Evolutionary conservation across 2,888 invertebrate genomes (phyloP), one percentile per base, ranked within the genome.

Genomic region (Anagyrus pseudococci): DNA sequence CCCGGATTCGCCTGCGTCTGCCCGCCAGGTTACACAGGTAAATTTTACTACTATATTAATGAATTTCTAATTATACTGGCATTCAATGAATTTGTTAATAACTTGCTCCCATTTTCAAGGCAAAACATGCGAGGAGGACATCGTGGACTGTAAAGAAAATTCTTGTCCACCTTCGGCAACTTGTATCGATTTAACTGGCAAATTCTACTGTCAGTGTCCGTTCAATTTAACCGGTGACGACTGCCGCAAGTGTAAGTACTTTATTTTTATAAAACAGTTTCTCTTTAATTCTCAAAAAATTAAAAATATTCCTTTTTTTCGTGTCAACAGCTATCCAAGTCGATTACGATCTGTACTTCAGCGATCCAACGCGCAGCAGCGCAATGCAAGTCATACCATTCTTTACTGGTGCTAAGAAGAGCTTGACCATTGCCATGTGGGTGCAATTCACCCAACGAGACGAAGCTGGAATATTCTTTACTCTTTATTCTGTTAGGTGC

Each of bases 331-430:
- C 94, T n/a, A 93, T 98, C 71, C 96, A 96, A 82, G 94, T 96
- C n/a, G 96, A 98, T 82, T 98, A 98, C 80, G 98, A 98, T 78
- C 84, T 98, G 10, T 94, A 94, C 87, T 96, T 98, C 82, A 93
- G 94, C 74, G 96, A 97, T 78, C 89, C 93, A 48, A 85, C 91
- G 15, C 89, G 95, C 15, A 94, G 96, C 65, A 94, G 93, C 71
- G 98, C 97, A 4, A 92, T 95, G 23, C 91, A 97, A 82, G 89
- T 94, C 15, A 92, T 97, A 74, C 97, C 97, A 57, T 96, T 98
- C 83, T 89, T 89, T 71, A 90, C 90, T 15, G 88, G 88, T 3
- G 87, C 87, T 17, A 88, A 89, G 60, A 88, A 88, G 69, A 92
- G 93, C 73, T 81, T 98, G 29, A 95, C 96, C 0, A 86, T 98